Base-by-base conservation (phyloP, 2,113 vertebrate genomes). In the Pogona vitticeps region DNA sequence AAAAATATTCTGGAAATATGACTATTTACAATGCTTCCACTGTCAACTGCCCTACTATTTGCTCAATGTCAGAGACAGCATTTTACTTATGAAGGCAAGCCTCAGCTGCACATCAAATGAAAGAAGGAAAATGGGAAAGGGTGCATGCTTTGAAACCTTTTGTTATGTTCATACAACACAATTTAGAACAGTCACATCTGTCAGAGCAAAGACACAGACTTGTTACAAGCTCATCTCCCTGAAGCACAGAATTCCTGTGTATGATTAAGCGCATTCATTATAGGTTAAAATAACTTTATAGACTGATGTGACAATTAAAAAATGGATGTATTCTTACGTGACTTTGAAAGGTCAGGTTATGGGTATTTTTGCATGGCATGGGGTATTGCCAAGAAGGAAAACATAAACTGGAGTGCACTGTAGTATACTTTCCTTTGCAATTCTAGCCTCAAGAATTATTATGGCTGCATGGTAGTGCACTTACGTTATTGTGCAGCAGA, bases 231-330 rank as follows among this genome's bases (percentile, higher is more conserved):
- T 38, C 40, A 81, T 86, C 75, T 14, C 85, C 85, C 78, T 73
- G 59, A 38, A n/a, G 79, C 70, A 87, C 75, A 81, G 59, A 70
- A 87, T 81, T 82, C 71, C 59, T 87, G 59, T 82, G 59, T 81
- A 81, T 87, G 81, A 82, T 82, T 87, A 87, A 87, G 79, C 79
- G 75, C 85, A 82, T 87, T 75, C 79, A 82, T 87, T 87, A 82
- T 26, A 36, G 59, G 65, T 65, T 63, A n/a, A 82, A 87, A 75
- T 31, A 15, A 82, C 15, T 65, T 81, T 58, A 81, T 75, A 40
- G 81, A 75, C 79, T 82, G 81, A 82, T 86, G 81, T 87, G 70
- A 82, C 67, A 86, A 82, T 70, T 81, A 87, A 87, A 81, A 87
- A 52, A 67, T 76, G n/a, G n/a, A n/a, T n/a, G n/a, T n/a, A n/a